Percentiles rank a stretch among this genome's conserved stretches.
Evolutionary conservation across 2,888 invertebrate species (phyloP).

Genomic region (Drepanosiphum platanoidis): DNA sequence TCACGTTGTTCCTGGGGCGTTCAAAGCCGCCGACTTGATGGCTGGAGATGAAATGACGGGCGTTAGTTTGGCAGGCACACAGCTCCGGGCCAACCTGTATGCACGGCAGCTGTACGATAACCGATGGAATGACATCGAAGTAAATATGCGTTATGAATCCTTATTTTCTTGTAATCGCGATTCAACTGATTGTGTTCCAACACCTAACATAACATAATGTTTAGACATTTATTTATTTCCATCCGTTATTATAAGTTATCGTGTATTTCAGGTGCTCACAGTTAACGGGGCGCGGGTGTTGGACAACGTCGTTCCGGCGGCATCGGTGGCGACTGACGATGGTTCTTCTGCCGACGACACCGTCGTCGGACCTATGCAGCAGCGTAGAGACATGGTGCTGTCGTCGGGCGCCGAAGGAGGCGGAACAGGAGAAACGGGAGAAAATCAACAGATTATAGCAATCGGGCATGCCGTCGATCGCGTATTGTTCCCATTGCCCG

Average conservation of each 20-base stretch:
- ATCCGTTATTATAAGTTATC: too few relatives aligned
- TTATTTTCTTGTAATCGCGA: too few relatives aligned
- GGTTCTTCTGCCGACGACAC: not conserved
- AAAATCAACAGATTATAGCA: slow-evolving; percentile 77
- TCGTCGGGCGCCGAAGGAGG: not conserved
- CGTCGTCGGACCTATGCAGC: not conserved
- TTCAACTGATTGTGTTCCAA: too few relatives aligned
- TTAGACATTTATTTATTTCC: too few relatives aligned
- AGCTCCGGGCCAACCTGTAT: slow-evolving; percentile 86
- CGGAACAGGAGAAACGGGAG: not conserved
- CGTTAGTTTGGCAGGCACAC: slow-evolving; percentile 86
- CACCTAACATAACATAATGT: too few relatives aligned
- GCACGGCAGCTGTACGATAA: slow-evolving; percentile 79
- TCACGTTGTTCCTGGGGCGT: slow-evolving; percentile 87
- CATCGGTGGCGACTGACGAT: not conserved
- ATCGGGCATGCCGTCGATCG: slow-evolving; percentile 78
- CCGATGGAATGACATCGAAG: slow-evolving; percentile 87
- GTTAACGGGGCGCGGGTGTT: slow-evolving; percentile 85
- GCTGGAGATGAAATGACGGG: slow-evolving; percentile 89
- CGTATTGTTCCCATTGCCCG: slow-evolving; percentile 89
- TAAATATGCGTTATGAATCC: slow-evolving; percentile 66
- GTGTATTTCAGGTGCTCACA: slow-evolving; percentile 75
- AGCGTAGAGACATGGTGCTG: slow-evolving; percentile 38
- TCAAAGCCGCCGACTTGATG: slow-evolving; percentile 76
- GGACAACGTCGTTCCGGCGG: slow-evolving; percentile 79